These are phyloP conservation scores for Rhinichthys klamathensis DNA, from an alignment of 2,113 vertebrate species.

Conservation along the genomic window DNA sequence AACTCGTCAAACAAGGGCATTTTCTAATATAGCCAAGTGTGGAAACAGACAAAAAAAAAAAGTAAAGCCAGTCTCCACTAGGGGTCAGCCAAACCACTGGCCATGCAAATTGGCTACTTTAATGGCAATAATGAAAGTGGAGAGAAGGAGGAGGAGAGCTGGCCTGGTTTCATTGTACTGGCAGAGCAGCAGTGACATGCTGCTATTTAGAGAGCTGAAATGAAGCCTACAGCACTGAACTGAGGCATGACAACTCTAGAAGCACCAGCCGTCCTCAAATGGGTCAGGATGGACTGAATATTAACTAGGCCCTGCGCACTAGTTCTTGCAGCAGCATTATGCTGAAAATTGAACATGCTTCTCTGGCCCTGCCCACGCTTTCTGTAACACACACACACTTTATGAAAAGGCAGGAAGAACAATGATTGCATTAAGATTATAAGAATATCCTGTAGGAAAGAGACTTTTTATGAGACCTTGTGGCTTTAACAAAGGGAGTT, in stretches of 20 bases:
- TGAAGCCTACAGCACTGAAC: conserved; percentile 62
- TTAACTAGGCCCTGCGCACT: conserved; percentile 58
- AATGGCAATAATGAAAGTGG: conserved; percentile 46
- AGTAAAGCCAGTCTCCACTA: conserved; percentile 14
- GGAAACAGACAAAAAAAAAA: not conserved
- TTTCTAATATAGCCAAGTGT: conserved; percentile 15
- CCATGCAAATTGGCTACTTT: conserved; percentile 52
- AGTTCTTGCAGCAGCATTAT: conserved; percentile 46
- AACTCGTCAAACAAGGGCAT: conserved; percentile 41
- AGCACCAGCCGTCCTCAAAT: conserved; percentile 60
- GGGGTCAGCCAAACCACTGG: conserved; percentile 44
- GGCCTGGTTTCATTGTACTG: conserved; percentile 52
- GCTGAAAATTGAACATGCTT: conserved; percentile 52
- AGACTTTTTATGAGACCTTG: not conserved
- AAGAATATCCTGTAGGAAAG: conserved; percentile 4
- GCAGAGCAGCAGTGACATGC: conserved; percentile 50
- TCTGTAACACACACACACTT: conserved; percentile 27
- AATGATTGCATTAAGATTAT: conserved; percentile 46
- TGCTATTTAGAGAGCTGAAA: conserved; percentile 63
- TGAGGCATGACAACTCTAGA: conserved; percentile 57
- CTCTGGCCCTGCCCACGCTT: conserved; percentile 22
- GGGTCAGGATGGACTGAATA: conserved; percentile 68
- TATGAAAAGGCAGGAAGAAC: conserved; percentile 25
- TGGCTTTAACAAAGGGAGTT: conserved; percentile 13
- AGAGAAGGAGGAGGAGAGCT: conserved; percentile 45